Evolutionary conservation across 2,113 vertebrate species (phyloP).

Genomic region (Apodemus speciosus): DNA sequence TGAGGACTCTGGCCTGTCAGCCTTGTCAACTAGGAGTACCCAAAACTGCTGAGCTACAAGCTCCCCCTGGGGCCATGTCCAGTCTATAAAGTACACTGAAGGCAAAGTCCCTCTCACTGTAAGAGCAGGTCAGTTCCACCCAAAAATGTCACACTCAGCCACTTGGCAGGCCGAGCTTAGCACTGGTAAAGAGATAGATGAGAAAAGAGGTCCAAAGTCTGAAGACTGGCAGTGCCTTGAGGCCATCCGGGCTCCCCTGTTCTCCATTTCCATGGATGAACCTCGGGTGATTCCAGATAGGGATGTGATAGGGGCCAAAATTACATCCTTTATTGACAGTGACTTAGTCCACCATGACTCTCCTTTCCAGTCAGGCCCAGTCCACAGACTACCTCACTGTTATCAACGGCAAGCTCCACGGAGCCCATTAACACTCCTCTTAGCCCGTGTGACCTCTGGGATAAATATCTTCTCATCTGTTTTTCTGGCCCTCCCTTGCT

Average conservation of each 20-base stretch:
- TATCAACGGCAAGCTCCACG: not conserved
- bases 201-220: not conserved
- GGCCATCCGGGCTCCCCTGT: not conserved
- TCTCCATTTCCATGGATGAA: not conserved
- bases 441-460: not conserved
- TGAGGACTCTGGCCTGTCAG: not conserved
- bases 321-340: not conserved
- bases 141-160: not conserved
- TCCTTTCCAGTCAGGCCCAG: not conserved
- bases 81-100: not conserved
- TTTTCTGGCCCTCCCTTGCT: not conserved
- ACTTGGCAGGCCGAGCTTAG: no score
- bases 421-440: not conserved
- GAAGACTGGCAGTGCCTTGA: not conserved
- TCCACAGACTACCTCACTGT: not conserved
- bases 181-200: not conserved
- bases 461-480: not conserved
- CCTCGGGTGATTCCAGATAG: not conserved
- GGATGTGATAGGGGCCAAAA: not conserved
- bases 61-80: not conserved
- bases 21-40: not conserved
- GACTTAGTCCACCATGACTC: not conserved
- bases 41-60: not conserved
- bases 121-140: not conserved
- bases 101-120: not conserved